Evolutionary conservation across 1,140 invertebrate genomes (phyloP).

Genomic region (Drosophila novamexicana): DNA sequence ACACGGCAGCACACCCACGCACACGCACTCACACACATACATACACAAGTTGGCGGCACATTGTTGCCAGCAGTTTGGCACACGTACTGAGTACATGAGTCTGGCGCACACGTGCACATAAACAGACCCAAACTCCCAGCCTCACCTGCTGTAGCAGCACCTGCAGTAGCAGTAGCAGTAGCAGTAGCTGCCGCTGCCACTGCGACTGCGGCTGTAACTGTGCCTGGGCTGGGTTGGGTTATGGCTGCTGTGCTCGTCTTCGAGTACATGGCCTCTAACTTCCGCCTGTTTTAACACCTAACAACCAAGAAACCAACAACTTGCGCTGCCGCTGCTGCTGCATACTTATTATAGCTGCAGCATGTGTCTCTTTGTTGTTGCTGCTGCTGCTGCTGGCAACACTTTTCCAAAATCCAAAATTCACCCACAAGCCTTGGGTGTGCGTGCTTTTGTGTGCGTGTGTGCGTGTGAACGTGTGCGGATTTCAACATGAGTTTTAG

Average conservation of each 20-base stretch:
- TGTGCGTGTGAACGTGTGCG: conserved; percentile 46
- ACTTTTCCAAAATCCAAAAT: conserved; percentile 67
- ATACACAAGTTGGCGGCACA: conserved; percentile 50
- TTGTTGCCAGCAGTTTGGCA: conserved; percentile 66
- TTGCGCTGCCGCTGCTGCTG: conserved; percentile 28
- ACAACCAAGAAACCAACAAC: conserved; percentile 70
- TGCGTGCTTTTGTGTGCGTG: conserved; percentile 22
- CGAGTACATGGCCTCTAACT: conserved; percentile 70
- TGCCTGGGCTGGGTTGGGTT: background rate
- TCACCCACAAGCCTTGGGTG: conserved; percentile 44
- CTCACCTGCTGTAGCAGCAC: conserved; percentile 22
- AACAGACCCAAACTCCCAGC: conserved; percentile 6
- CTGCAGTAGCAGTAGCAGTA: conserved; percentile 31
- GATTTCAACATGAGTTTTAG: conserved; percentile 84
- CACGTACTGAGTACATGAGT: conserved; percentile 57
- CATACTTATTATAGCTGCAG: conserved; percentile 75
- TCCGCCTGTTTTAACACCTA: conserved; percentile 79
- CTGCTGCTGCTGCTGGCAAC: background rate
- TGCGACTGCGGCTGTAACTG: background rate
- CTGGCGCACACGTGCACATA: conserved; percentile 33
- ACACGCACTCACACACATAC: conserved; percentile 30
- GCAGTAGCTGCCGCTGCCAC: background rate
- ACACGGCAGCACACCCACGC: conserved; percentile 31
- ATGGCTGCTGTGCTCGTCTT: conserved; percentile 8
- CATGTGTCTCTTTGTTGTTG: conserved; percentile 58